A percentile compares a stretch with the other conserved stretches of the same genome.
Evolutionary conservation across 2,113 vertebrate species (phyloP).

Genomic region (Amphiprion ocellaris): DNA sequence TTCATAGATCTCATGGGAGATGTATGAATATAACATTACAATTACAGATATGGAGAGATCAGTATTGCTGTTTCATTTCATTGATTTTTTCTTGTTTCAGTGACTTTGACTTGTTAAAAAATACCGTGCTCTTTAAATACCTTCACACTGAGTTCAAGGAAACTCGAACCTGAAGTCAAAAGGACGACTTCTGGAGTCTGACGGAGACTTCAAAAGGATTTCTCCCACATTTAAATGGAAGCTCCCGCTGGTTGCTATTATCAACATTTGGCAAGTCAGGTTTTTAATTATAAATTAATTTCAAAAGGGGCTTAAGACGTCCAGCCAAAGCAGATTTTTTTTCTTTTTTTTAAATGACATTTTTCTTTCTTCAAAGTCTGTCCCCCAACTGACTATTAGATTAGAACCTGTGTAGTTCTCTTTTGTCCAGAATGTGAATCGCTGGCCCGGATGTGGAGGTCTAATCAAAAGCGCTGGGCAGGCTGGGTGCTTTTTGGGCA

Average conservation of each 20-base stretch:
- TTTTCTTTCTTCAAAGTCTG: conserved; percentile 44
- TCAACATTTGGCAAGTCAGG: conserved; percentile 60
- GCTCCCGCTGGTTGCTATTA: conserved; percentile 50
- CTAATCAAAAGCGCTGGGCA: conserved; percentile 51
- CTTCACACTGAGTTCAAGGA: conserved; percentile 45
- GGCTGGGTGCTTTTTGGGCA: conserved; percentile 37
- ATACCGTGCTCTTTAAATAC: conserved; percentile 42
- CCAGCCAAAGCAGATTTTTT: conserved; percentile 21
- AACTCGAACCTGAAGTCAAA: conserved; percentile 43
- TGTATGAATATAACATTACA: conserved; percentile 62
- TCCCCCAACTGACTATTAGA: conserved; percentile 28
- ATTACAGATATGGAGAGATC: conserved; percentile 61
- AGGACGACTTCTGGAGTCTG: conserved; percentile 33
- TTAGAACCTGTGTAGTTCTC: conserved; percentile 44
- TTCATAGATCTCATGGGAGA: conserved; percentile 47
- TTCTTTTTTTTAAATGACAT: conserved; percentile 22
- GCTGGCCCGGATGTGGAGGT: conserved; percentile 37
- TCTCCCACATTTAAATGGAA: conserved; percentile 22
- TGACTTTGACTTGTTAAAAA: conserved; percentile 58
- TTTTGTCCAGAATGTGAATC: conserved; percentile 58
- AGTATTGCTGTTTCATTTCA: conserved; percentile 51
- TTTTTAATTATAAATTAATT: conserved; percentile 65
- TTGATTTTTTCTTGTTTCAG: conserved; percentile 51
- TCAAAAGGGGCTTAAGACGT: conserved; percentile 40
- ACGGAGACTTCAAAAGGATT: conserved; percentile 53